Evolutionary conservation across 2,797 vertebrate genomes (phyloP), one percentile per base, ranked within the genome.

Genomic region (Hyperoplus immaculatus): DNA sequence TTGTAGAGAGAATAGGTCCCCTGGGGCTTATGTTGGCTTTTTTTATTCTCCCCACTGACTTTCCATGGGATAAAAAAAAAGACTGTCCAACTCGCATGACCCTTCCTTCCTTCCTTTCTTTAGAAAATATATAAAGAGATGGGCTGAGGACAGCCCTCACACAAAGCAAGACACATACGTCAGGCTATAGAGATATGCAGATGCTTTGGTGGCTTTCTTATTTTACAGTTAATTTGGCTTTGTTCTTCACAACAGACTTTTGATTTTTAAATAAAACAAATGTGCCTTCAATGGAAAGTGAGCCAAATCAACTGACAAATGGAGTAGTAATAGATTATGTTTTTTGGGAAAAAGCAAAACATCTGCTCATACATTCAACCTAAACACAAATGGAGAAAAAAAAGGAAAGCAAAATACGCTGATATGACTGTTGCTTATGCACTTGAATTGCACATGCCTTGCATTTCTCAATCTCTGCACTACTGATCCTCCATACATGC

Each of bases 11-110:
- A 87, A 87, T 77, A 64, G 56, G 60, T 84, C 90, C 91, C 90
- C 75, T 53, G 87, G 78, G 92, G 88, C 83, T 80, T 78, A 78
- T 83, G 72, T 82, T 70, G 3, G 72, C 78, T 78, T 82, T 75
- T 84, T 69, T 92, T 89, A 85, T 86, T 89, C 89, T 84, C 80
- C 69, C 74, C 84, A 80, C 45, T 86, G 79, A 85, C 69, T 91
- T 89, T 92, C 76, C 84, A 90, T 90, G 86, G 71, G 18, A 76
- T 81, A 47, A 75, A 75, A 81, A 80, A 79, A 76, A 74, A n/a
- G 53, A 62, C 68, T 1, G 58, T 78, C 69, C 68, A 65, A 59
- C 67, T 49, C 73, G 73, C 18, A 5, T 18, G 9, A 39, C 42
- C 56, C 53, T 51, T 71, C 60, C 47, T 81, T 60, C 65, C 68